Evolutionary conservation across 1,140 invertebrate species (phyloP), one percentile per base, ranked within the genome.

Genomic region (Cyclargus thomasi): DNA sequence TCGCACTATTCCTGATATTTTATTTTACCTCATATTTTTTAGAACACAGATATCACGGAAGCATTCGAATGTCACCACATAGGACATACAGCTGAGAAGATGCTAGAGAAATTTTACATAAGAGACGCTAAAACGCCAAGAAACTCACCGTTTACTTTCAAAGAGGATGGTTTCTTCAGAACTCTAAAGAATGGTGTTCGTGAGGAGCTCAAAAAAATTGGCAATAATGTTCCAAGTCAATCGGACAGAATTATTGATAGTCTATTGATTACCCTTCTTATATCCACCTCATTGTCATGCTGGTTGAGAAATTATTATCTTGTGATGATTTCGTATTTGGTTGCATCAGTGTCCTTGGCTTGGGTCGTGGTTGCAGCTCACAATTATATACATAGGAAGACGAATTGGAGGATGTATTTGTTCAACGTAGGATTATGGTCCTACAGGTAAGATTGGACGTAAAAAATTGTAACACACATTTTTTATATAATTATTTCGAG

Each of bases 361-460:
- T 93, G 94, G 90, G 86, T 91, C 0, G 84, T 88, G 3, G 91
- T 95, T 14, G 91, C 91, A 20, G 91, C 93, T 0, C 96, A 97
- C 80, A 97, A 97, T 82, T 97, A 95, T 80, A 94, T 97, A 67
- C 96, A 97, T 78, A 92, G 93, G 76, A 93, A 90, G 63, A 93
- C 96, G 73, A 96, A 94, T 77, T 96, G 95, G 91, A 93, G 96
- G 62, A 96, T 96, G 94, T 96, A 95, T 77, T 93, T 95, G 35
- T 96, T 95, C 68, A 94, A 97, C 77, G 82, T 97, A 23, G 91
- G 90, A 29, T 72, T 94, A 57, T 88, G 95, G 90, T 93, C 94
- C 1, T 94, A 93, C 22, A 93, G 90, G 93, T 93, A 83, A 74
- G 5, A 8, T 29, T 29, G 29, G 5, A 29, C 29, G 29, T 2